These are phyloP conservation scores for Macaca fascicularis DNA, from an alignment of 2,113 vertebrate genomes.

Conservation along the genomic window T2T-MFA8v1.1 NC_088387.1:57592001-57592500, in stretches of 20 bases:
- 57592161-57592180: neutral
- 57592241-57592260: neutral
- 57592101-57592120: neutral
- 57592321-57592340: neutral
- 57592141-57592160: neutral
- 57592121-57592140: neutral
- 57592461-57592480: neutral
- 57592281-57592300: neutral
- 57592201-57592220: neutral
- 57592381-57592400: neutral
- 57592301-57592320: neutral
- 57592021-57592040: neutral
- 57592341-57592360: neutral
- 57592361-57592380: neutral
- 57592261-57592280: neutral
- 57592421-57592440: neutral
- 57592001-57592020: neutral
- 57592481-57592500: too few species aligned
- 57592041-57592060: neutral
- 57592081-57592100: neutral
- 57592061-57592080: neutral
- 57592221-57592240: too few species aligned
- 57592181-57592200: neutral
- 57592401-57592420: neutral
- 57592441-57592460: neutral